Evolutionary conservation across 2,888 invertebrate species (phyloP).

Genomic region (Epistrophe eligans): DNA sequence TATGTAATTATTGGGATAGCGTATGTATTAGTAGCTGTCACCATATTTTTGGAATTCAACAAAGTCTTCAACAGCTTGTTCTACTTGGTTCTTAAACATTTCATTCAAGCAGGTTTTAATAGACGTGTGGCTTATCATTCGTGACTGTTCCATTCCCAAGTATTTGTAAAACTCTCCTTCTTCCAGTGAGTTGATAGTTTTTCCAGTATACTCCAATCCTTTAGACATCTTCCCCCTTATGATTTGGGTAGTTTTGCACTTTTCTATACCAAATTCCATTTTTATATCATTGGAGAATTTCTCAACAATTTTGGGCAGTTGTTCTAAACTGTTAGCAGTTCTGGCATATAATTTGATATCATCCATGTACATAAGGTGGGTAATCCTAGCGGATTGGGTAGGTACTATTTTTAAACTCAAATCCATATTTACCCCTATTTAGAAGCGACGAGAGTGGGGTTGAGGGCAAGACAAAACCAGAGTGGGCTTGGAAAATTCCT

Average conservation of each 20-base stretch:
- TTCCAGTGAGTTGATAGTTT: slow-evolving; percentile 16
- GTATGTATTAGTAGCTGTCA: neutral
- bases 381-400: too few species aligned
- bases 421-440: neutral
- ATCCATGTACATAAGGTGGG: too few species aligned
- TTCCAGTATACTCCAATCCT: neutral
- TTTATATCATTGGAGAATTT: slow-evolving; percentile 14
- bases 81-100: neutral
- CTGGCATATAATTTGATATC: too few species aligned
- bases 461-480: slow-evolving; percentile 1
- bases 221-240: slow-evolving; percentile 19
- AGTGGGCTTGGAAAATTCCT: neutral
- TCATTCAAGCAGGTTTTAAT: neutral
- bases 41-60: neutral
- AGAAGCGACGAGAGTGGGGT: neutral
- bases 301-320: neutral
- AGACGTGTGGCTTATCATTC: neutral
- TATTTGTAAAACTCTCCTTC: slow-evolving; percentile 17
- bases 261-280: slow-evolving; percentile 35
- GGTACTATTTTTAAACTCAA: neutral
- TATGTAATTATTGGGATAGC: too few species aligned
- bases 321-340: too few species aligned
- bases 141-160: neutral
- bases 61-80: neutral
- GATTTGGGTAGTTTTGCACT: slow-evolving; percentile 22